phyloP scores from a whole-genome alignment of 2,113 vertebrate species.

The Rattus rattus region DNA sequence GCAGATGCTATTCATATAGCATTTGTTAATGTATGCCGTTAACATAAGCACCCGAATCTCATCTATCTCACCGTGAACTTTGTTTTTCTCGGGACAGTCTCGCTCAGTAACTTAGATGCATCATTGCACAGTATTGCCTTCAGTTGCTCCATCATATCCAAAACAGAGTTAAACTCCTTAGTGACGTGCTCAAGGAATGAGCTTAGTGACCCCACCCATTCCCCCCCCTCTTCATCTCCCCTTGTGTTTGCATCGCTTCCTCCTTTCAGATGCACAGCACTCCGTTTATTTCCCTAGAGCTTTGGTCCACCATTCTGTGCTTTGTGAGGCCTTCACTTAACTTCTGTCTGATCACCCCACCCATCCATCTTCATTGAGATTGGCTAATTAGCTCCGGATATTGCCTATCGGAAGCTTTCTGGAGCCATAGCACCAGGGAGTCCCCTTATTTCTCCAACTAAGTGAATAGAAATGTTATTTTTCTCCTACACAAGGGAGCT shows the following conservation, averaged over 20 bases:
- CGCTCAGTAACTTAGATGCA: not conserved
- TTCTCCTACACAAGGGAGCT: not conserved
- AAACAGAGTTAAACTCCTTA: not conserved
- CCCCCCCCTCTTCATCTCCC: not conserved
- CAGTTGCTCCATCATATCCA: not conserved
- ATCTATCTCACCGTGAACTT: not conserved
- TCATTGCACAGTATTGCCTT: not conserved
- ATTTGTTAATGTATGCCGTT: not conserved
- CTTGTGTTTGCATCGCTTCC: not conserved
- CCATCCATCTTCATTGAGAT: not conserved
- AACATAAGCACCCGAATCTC: not conserved
- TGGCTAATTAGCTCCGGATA: not conserved
- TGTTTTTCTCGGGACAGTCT: not conserved
- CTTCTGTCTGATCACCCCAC: not conserved
- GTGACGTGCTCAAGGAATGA: too few relatives aligned
- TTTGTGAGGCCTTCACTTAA: too few relatives aligned
- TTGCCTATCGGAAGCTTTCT: not conserved
- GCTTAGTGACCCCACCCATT: not conserved
- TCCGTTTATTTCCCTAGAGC: not conserved
- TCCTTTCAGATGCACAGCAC: not conserved
- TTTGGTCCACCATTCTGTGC: not conserved
- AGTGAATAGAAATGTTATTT: not conserved
- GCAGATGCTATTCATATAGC: too few relatives aligned
- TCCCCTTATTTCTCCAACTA: not conserved
- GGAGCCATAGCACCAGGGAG: not conserved